Evolutionary conservation across 1,140 invertebrate species (phyloP), one percentile per base, ranked within the genome.

Genomic region (Plodia interpunctella): DNA sequence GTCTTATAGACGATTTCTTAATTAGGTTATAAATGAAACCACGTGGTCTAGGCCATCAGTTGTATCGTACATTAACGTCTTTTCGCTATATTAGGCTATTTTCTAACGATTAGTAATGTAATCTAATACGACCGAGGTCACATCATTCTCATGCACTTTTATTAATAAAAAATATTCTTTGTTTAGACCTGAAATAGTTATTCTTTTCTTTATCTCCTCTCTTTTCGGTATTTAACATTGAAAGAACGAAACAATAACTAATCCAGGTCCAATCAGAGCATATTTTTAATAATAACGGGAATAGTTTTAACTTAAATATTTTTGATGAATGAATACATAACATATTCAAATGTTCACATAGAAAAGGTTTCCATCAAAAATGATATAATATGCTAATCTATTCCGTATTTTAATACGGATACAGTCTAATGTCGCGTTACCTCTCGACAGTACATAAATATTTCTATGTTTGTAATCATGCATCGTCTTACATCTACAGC

Each of bases 1-100:
- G 69, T 72, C 68, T 73, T 68, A 71, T 55, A 73, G 65, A 72
- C 72, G 69, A 68, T 63, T 55, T 25, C 60, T 62, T 57, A 57
- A 17, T 60, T 57, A 60, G 35, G 49, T 60, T 32, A 51, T 59
- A 57, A 66, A 57, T 60, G 50, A 57, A 56, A 60, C 49, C 60
- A 59, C 6, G 4, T 53, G 52, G 19, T 50, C 59, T 66, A 66
- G 65, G 60, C 60, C 65, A 57, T 59, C 38, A 35, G 13, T 52
- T 57, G 64, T 70, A 55, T n/a, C n/a, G n/a, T n/a, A n/a, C n/a
- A n/a, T n/a, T n/a, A 69, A 68, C 54, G 44, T 54, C 49, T 59
- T 58, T 38, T 49, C 21, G 57, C 63, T 55, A 61, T n/a, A 13
- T 49, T 21, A 2, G 15, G 58, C 32, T 59, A 61, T 38, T 13